phyloP scores from a whole-genome alignment of 2,797 vertebrate genomes.

The Graptemys geographica region DNA sequence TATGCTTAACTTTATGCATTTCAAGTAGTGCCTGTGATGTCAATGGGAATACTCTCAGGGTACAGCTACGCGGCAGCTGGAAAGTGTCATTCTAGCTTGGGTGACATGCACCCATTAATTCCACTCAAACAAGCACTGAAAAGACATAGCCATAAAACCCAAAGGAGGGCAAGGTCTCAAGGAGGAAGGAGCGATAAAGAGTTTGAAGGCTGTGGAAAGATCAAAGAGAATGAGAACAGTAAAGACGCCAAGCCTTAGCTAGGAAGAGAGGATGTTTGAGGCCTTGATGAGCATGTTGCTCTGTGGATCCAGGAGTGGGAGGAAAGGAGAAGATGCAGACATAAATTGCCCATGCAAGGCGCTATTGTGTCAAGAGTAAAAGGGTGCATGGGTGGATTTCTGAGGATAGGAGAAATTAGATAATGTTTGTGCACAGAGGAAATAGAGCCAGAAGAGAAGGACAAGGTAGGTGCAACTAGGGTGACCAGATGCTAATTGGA shows the following conservation, averaged over 20 bases:
- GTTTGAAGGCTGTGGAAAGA: background rate
- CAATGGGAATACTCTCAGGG: background rate
- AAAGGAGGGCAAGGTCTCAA: background rate
- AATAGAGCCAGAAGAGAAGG: background rate
- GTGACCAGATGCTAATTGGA: too few species aligned
- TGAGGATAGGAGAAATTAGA: background rate
- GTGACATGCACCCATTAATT: background rate
- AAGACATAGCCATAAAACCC: background rate
- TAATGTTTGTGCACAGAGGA: background rate
- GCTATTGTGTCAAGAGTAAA: background rate
- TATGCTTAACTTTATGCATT: background rate
- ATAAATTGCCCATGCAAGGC: background rate
- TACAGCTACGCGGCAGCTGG: background rate
- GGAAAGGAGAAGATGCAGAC: background rate
- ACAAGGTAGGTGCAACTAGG: background rate
- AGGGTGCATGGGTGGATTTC: background rate
- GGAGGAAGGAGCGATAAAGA: background rate
- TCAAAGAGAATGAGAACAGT: background rate
- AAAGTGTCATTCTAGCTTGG: background rate
- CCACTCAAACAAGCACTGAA: background rate
- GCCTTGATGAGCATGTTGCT: accelerated
- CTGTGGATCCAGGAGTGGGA: background rate
- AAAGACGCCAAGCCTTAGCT: background rate
- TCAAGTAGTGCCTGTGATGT: background rate
- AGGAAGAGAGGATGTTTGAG: background rate